Evolutionary conservation across 1,140 invertebrate genomes (phyloP), one percentile per base, ranked within the genome.

Genomic region (Euborellia annulipes): DNA sequence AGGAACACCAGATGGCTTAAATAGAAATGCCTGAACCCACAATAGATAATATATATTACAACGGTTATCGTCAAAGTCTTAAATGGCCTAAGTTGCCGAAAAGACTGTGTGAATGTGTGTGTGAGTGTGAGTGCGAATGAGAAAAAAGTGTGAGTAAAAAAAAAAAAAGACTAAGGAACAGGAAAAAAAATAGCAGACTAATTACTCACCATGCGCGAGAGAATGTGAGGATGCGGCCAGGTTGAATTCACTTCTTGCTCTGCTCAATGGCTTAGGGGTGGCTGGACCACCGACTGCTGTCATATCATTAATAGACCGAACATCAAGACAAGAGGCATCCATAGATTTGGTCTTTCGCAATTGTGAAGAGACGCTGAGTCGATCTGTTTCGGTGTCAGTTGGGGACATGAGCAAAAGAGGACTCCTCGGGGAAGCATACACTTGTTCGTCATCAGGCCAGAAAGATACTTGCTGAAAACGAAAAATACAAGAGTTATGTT

Each of bases 211-310:
- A 53, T 70, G 69, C 54, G 61, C 67, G 17, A 74, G 60, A 13
- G 72, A 70, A 36, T 69, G 65, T 16, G 67, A 71, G 3, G 77
- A 77, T 17, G 77, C 69, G 50, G 84, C 80, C 34, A 90, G 61
- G 66, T 89, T 88, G 53, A 80, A 83, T 57, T 91, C 86, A 13
- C 85, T 89, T 63, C 85, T 84, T 48, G 86, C 85, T 49, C 85
- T 72, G 11, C 80, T 80, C 36, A 86, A 55, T 4, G 69, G 56
- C 46, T 67, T 65, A 18, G 66, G 69, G 19, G 66, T 73, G 34
- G 68, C 66, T 27, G 23, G 23, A 27, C 23, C 23, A 27, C 23
- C 23, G 11, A 11, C 4, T 4, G 23, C 23, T 47, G 57, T 69
- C 4, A 73, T 67, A 32, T 75, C 72, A n/a, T 63, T 70, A 36